Conservation (phyloP, 2,113 vertebrate species). For the Osmerus eperlanus region DNA sequence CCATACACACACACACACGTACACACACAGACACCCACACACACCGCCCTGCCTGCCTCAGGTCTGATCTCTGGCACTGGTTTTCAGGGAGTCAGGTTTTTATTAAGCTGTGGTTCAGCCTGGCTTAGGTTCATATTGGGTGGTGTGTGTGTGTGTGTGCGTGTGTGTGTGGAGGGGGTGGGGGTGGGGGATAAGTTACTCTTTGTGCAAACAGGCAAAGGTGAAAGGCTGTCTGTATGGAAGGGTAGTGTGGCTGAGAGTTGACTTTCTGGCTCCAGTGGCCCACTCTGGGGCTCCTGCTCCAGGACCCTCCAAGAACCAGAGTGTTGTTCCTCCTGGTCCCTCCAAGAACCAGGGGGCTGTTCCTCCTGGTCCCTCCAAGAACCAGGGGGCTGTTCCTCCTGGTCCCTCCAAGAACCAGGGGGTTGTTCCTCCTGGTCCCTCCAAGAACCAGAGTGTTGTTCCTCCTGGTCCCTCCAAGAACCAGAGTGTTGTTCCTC, state of each 20-base stretch:
- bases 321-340: no score
- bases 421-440: no score
- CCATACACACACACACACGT: no score
- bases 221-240: constrained; percentile 82
- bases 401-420: no score
- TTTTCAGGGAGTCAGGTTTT: constrained; percentile 66
- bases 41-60: not conserved
- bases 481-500: no score
- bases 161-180: constrained; percentile 53
- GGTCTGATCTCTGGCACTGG: constrained; percentile 68
- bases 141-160: constrained; percentile 33
- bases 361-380: no score
- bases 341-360: no score
- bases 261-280: constrained; percentile 72
- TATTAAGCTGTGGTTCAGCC: constrained; percentile 75
- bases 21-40: not conserved
- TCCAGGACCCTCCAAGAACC: no score
- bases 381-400: no score
- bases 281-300: constrained; percentile 41
- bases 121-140: constrained; percentile 69
- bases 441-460: no score
- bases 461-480: no score
- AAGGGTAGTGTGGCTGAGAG: constrained; percentile 70
- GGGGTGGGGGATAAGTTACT: constrained; percentile 78
- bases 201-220: constrained; percentile 82